These are phyloP conservation scores for Helogale parvula DNA, from an alignment of 2,113 vertebrate genomes.

Conservation along the genomic window DNA sequence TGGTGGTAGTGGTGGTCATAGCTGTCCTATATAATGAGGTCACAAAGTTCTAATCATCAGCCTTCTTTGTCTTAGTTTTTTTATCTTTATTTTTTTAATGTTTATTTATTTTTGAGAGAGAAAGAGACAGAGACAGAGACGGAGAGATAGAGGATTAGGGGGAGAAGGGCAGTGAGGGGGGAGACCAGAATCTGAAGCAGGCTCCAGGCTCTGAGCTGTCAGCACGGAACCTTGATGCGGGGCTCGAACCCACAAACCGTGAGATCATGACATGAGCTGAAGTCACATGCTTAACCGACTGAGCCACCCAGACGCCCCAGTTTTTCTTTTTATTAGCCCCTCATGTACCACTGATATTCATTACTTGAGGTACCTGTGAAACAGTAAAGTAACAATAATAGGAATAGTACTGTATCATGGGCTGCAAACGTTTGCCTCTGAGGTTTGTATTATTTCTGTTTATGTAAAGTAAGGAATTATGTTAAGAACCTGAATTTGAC, in stretches of 20 bases:
- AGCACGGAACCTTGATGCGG: too few species aligned
- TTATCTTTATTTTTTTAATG: too few species aligned
- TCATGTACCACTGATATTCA: not conserved
- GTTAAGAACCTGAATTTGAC: not conserved
- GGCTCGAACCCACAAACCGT: too few species aligned
- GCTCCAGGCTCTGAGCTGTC: too few species aligned
- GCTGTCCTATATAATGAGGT: not conserved
- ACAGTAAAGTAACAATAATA: not conserved
- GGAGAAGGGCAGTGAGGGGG: too few species aligned
- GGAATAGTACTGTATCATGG: not conserved
- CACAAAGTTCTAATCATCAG: not conserved
- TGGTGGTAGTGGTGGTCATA: not conserved
- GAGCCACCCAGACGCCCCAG: not conserved
- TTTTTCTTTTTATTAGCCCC: not conserved
- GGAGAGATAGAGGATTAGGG: too few species aligned
- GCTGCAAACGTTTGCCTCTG: not conserved
- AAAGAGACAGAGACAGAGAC: too few species aligned
- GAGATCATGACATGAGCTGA: too few species aligned
- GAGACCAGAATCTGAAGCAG: too few species aligned
- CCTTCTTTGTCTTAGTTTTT: not conserved
- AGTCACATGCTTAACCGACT: too few species aligned
- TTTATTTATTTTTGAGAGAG: too few species aligned
- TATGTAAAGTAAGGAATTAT: not conserved
- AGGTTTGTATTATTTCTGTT: not conserved
- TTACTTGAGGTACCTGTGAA: not conserved